phyloP scores from a whole-genome alignment of 2,888 invertebrate genomes.

The Thereva nobilitata region DNA sequence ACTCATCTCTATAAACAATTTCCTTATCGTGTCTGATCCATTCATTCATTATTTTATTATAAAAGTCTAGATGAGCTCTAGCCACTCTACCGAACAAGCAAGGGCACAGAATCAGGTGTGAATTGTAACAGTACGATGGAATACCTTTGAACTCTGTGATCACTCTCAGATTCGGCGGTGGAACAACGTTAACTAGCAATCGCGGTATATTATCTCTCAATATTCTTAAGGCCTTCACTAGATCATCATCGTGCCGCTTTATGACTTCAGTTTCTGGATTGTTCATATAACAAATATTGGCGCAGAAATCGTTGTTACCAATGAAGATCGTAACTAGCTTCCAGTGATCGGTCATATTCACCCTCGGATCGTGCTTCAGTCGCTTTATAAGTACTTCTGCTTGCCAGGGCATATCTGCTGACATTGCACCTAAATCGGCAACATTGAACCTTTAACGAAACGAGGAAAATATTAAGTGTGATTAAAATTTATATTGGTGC shows the following conservation, averaged over 20 bases:
- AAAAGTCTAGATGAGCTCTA: constrained; percentile 50
- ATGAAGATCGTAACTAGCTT: constrained; percentile 66
- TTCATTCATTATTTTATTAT: constrained; percentile 59
- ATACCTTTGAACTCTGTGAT: constrained; percentile 55
- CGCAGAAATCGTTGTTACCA: constrained; percentile 67
- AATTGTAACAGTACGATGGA: constrained; percentile 56
- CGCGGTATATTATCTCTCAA: constrained; percentile 65
- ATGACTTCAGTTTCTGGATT: constrained; percentile 55
- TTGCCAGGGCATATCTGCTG: constrained; percentile 63
- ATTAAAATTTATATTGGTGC: too few relatives aligned
- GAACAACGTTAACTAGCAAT: constrained; percentile 63
- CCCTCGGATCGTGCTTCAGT: constrained; percentile 60
- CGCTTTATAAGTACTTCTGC: constrained; percentile 61
- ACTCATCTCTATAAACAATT: constrained; percentile 57
- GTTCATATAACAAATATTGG: constrained; percentile 60
- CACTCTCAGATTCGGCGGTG: constrained; percentile 60
- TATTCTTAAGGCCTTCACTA: constrained; percentile 57
- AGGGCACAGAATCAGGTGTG: constrained; percentile 61
- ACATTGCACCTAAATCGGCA: constrained; percentile 65
- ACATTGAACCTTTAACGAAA: constrained; percentile 59
- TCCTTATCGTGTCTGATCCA: constrained; percentile 63
- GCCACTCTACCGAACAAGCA: constrained; percentile 61
- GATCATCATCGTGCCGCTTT: constrained; percentile 59
- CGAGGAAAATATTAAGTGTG: too few relatives aligned
- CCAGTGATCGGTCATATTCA: constrained; percentile 65